A percentile compares a stretch with the other conserved stretches of the same genome.
Conservation (phyloP, 2,113 vertebrate genomes). For the Gorilla gorilla region DNA sequence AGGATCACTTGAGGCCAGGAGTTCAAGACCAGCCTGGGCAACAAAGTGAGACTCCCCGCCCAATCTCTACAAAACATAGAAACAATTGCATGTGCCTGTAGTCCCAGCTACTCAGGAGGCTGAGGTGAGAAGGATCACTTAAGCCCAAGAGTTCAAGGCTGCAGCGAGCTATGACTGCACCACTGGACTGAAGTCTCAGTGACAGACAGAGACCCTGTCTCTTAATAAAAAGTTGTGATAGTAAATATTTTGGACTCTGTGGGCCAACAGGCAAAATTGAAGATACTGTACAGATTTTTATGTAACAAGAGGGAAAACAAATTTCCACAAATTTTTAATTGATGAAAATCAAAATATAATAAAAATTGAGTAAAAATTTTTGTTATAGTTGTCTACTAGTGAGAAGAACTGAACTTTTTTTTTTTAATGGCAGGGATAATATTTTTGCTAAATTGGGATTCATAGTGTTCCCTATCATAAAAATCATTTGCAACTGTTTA, state of each 20-base stretch:
- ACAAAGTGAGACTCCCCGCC: no score
- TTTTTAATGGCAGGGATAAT: not conserved
- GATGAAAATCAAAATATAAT: not conserved
- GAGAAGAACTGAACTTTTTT: not conserved
- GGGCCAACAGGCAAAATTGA: not conserved
- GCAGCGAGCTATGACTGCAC: not conserved
- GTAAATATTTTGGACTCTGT: not conserved
- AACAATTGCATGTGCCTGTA: no score
- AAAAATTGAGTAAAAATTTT: not conserved
- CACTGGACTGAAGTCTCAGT: not conserved
- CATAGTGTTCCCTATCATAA: not conserved
- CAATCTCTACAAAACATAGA: no score
- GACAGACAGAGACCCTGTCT: not conserved
- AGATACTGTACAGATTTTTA: not conserved
- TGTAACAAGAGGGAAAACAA: not conserved
- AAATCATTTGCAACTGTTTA: not conserved
- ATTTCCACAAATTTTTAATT: not conserved
- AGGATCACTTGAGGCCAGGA: not conserved
- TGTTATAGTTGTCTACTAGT: not conserved
- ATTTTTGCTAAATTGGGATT: not conserved
- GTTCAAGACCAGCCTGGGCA: no score
- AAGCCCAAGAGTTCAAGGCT: not conserved
- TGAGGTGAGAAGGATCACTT: no score
- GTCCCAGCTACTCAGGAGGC: no score
- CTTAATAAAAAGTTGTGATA: no score